Evolutionary conservation across 1,140 invertebrate species (phyloP).

Genomic region (Polyergus mexicanus): DNA sequence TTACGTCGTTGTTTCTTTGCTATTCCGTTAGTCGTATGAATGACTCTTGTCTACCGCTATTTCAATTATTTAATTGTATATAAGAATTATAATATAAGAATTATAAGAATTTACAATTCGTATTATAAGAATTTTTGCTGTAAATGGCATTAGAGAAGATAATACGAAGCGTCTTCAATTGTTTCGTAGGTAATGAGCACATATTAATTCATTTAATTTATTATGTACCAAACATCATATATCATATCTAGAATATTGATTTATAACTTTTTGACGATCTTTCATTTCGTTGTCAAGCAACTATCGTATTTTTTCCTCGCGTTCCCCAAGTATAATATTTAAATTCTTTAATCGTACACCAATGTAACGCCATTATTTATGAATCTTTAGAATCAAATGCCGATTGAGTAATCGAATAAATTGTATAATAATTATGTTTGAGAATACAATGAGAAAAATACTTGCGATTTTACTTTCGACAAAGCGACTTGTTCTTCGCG

Average conservation of each 20-base stretch:
- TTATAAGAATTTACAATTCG: too few species aligned
- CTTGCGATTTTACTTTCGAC: not conserved
- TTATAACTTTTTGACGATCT: not conserved
- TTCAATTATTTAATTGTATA: conserved; percentile 26
- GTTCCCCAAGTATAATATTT: not conserved
- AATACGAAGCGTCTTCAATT: not conserved
- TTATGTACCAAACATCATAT: not conserved
- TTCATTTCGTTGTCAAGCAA: not conserved
- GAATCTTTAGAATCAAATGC: not conserved
- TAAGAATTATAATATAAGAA: too few species aligned
- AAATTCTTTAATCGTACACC: not conserved
- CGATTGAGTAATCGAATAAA: not conserved
- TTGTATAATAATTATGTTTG: not conserved
- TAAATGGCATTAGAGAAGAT: not conserved
- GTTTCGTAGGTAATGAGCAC: not conserved
- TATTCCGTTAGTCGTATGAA: not conserved
- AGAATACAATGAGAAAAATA: not conserved
- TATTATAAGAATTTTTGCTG: too few species aligned
- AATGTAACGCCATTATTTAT: not conserved
- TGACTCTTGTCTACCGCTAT: not conserved
- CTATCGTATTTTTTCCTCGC: not conserved
- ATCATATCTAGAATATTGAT: conserved; percentile 4
- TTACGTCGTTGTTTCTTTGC: not conserved
- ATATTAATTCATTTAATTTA: not conserved
- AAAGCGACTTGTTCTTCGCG: not conserved